phyloP scores from a whole-genome alignment of 1,140 invertebrate species.

The Drosophila cardini region DNA sequence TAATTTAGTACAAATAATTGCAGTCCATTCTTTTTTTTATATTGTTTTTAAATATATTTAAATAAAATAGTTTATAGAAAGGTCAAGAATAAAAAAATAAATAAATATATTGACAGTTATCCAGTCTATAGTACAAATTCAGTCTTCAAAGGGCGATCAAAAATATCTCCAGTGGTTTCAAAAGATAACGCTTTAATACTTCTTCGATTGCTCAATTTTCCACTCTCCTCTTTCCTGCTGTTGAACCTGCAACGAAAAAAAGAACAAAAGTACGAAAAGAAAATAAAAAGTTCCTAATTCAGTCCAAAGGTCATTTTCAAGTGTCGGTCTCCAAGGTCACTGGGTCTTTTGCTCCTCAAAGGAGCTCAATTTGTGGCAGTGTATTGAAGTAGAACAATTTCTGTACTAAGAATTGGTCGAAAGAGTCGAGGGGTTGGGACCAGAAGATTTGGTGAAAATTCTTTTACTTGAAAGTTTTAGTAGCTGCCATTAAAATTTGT shows the following conservation, averaged over 20 bases:
- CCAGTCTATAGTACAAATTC: neutral
- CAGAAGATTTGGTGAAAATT: no score
- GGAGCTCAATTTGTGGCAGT: neutral
- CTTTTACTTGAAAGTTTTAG: no score
- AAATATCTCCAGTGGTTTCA: neutral
- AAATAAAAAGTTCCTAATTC: slow-evolving; percentile 30
- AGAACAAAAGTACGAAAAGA: slow-evolving; percentile 15
- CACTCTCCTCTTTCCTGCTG: neutral
- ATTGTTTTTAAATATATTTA: neutral
- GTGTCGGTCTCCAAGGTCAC: slow-evolving; percentile 13
- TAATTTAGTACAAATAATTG: no score
- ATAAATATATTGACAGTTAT: neutral
- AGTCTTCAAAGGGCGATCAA: neutral
- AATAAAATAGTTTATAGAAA: neutral
- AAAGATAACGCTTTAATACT: neutral
- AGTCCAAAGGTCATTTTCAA: slow-evolving; percentile 27
- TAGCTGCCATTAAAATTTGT: no score
- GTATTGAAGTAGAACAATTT: neutral
- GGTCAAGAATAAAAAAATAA: neutral
- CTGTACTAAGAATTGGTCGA: no score
- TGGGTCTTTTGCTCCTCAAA: neutral
- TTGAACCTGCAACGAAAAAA: slow-evolving; percentile 32
- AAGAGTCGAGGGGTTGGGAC: no score
- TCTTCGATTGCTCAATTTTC: neutral
- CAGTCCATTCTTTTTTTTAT: neutral